These are phyloP conservation scores for Drosophila paranaensis DNA, from an alignment of 2,888 invertebrate genomes.

Conservation along the genomic window DNA sequence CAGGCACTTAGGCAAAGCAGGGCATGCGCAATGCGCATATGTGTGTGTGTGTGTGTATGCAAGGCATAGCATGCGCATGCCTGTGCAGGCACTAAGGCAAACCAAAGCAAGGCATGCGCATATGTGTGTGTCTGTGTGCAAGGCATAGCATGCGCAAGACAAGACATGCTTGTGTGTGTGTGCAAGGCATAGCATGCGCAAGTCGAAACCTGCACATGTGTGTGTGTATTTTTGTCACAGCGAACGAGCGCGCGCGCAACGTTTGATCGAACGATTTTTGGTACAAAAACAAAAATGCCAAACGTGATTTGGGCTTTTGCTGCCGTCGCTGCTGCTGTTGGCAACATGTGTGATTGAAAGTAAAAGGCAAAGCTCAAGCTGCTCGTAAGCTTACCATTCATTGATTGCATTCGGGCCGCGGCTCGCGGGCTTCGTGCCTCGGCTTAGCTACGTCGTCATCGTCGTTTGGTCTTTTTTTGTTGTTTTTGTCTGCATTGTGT, in stretches of 20 bases:
- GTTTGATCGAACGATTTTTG: constrained; percentile 44
- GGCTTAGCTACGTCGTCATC: constrained; percentile 15
- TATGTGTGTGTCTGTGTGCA: too few species aligned
- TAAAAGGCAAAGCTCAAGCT: constrained; percentile 78
- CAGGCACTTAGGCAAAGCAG: too few species aligned
- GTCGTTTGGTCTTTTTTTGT: background rate
- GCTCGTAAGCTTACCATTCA: constrained; percentile 72
- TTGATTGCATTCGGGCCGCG: constrained; percentile 60
- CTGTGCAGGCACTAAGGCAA: too few species aligned
- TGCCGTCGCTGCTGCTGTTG: constrained; percentile 16
- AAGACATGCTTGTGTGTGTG: too few species aligned
- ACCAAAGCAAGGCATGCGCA: too few species aligned
- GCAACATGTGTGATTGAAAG: constrained; percentile 79
- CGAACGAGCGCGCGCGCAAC: constrained; percentile 24
- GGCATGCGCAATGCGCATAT: too few species aligned
- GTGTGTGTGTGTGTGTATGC: too few species aligned
- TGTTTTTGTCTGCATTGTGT: constrained; percentile 6
- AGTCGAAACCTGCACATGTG: too few species aligned
- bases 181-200: too few species aligned
- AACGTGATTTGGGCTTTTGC: constrained; percentile 57
- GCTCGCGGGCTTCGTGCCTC: constrained; percentile 16
- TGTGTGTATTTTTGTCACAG: constrained; percentile 37
- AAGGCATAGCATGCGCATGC: too few species aligned
- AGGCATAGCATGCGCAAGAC: too few species aligned
- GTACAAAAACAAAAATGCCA: constrained; percentile 61